phyloP scores from a whole-genome alignment of 1,140 invertebrate species.

The Diorhabda sublineata region DNA sequence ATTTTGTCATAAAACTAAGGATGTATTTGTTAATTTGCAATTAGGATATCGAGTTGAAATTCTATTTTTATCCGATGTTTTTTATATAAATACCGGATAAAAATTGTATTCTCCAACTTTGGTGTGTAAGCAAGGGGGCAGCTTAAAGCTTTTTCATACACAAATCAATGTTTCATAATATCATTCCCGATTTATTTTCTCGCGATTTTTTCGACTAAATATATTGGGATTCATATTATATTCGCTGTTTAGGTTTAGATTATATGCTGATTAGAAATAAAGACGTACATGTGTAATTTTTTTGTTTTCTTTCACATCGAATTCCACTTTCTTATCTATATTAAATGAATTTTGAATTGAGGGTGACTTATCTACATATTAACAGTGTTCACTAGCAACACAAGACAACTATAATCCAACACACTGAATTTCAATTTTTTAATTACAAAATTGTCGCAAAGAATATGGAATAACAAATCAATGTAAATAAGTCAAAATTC shows the following conservation, averaged over 20 bases:
- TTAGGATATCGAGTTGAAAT: slow-evolving; percentile 16
- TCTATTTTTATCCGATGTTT: slow-evolving; percentile 18
- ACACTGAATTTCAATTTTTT: too few relatives aligned
- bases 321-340: too few relatives aligned
- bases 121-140: slow-evolving; percentile 44
- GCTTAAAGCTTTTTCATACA: slow-evolving; percentile 37
- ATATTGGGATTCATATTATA: slow-evolving; percentile 15
- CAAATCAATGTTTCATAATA: slow-evolving; percentile 17
- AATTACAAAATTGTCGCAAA: too few relatives aligned
- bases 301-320: too few relatives aligned
- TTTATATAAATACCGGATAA: slow-evolving; percentile 20
- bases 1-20: slow-evolving; percentile 16
- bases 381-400: too few relatives aligned
- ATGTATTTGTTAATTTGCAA: slow-evolving; percentile 24
- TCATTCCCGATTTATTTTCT: slow-evolving; percentile 15
- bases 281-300: not conserved
- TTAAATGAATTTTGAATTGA: too few relatives aligned
- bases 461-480: too few relatives aligned
- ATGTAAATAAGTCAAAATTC: too few relatives aligned
- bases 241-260: slow-evolving; percentile 19
- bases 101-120: slow-evolving; percentile 25
- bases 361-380: too few relatives aligned
- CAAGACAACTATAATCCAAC: too few relatives aligned
- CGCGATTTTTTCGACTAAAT: slow-evolving; percentile 10
- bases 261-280: slow-evolving; percentile 9